These are phyloP conservation scores for Campoletis raptor DNA, from an alignment of 2,888 invertebrate genomes.

Conservation along the genomic window DNA sequence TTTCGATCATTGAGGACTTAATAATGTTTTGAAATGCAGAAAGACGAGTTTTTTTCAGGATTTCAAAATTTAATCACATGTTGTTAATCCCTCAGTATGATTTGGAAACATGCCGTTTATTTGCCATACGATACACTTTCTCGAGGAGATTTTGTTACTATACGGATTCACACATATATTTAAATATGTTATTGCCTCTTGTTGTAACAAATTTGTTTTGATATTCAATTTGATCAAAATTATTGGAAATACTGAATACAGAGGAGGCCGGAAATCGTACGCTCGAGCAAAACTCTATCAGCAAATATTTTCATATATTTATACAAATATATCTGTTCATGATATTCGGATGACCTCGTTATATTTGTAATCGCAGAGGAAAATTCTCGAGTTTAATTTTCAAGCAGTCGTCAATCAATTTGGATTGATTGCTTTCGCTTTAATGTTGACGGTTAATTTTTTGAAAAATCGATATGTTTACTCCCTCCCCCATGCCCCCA, in stretches of 20 bases:
- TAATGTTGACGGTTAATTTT: constrained; percentile 3
- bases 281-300: constrained; percentile 8
- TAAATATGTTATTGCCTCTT: not conserved
- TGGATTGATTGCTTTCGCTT: not conserved
- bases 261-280: not conserved
- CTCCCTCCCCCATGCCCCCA: not conserved
- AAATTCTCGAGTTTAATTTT: not conserved
- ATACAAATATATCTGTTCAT: not conserved
- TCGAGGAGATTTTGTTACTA: not conserved
- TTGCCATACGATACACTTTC: not conserved
- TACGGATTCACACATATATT: not conserved
- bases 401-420: constrained; percentile 2
- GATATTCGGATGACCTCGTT: constrained; percentile 18
- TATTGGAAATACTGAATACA: constrained; percentile 9
- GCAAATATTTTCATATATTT: constrained; percentile 35
- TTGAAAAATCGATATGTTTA: not conserved
- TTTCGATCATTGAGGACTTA: not conserved
- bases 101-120: not conserved
- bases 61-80: not conserved
- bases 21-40: not conserved
- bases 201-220: constrained; percentile 22
- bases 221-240: constrained; percentile 49
- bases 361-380: not conserved
- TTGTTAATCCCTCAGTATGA: not conserved
- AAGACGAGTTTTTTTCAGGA: not conserved